A percentile compares a stretch with the other conserved stretches of the same genome.
Conservation (phyloP, 2,113 vertebrate genomes). For the Sander vitreus region DNA sequence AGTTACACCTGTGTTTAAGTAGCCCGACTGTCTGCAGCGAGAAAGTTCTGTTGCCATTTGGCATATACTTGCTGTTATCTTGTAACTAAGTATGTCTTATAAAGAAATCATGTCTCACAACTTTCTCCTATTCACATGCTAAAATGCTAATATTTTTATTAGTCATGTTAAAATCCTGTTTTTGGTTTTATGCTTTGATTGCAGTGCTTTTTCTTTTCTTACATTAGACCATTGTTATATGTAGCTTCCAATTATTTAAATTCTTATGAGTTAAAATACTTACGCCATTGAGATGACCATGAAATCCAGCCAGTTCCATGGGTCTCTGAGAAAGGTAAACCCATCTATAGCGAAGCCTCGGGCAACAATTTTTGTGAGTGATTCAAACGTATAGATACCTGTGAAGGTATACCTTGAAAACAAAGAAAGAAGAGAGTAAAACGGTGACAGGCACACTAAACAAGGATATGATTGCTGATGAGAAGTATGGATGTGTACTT, state of each 20-base stretch:
- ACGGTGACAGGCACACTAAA: not conserved
- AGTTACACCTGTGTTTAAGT: not conserved
- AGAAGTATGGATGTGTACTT: slow-evolving; percentile 76
- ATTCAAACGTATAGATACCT: slow-evolving; percentile 98
- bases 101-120: not conserved
- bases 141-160: not conserved
- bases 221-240: not conserved
- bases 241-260: too few relatives aligned
- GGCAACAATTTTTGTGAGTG: slow-evolving; percentile 97
- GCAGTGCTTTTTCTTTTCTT: not conserved
- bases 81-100: not conserved
- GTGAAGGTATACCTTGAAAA: slow-evolving; percentile 95
- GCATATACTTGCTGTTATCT: not conserved
- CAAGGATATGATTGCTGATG: not conserved
- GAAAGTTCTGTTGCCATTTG: not conserved
- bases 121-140: not conserved
- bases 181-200: not conserved
- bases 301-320: slow-evolving; percentile 99
- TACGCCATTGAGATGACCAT: slow-evolving; percentile 99
- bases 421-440: slow-evolving; percentile 23
- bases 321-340: slow-evolving; percentile 96
- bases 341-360: slow-evolving; percentile 97
- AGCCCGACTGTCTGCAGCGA: not conserved
- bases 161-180: not conserved
- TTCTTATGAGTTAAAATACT: slow-evolving; percentile 77